Base-by-base conservation (phyloP, 2,888 invertebrate genomes). In the Aphidius colemani region DNA sequence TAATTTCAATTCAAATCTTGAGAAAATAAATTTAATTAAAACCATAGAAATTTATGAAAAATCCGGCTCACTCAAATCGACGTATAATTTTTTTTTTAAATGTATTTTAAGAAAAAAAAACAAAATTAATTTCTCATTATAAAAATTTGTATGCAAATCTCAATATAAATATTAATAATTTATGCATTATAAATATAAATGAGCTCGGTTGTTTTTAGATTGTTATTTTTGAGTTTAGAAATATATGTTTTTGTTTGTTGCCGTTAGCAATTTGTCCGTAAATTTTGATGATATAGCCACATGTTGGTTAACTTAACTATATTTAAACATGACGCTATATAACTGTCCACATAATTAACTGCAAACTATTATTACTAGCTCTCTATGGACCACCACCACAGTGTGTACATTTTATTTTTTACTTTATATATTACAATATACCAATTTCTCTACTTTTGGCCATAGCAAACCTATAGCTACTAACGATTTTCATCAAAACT, bases 11-110 rank as follows among this genome's bases (percentile, higher is more conserved):
- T 67, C 63, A 58, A 63, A 69, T 67, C 59, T 63, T 64, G 58
- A 41, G 11, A 70, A 75, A 75, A 71, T 75, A 30, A 69, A 70
- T 74, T 72, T 67, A 70, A 75, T 74, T 72, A 70, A 18, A 68
- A 70, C 74, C 70, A 69, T 70, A 18, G n/a, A n/a, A 69, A 70
- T 66, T 66, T 68, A 66, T 41, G 45, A 59, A 59, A 56, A 50
- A 58, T 69, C 7, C 2, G 44, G 44, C 59, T 64, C 46, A 63
- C 46, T 44, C n/a, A 30, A 30, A 30, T 3, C 30, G 5, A 30
- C 30, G 2, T 18, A 2, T 1, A 18, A 18, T 18, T 18, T 18
- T 2, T 18, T 18, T 13, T 13, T 2, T 13, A 13, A 13, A 13
- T 18, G 13, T 2, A 18, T 18, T 18, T 2, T 18, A 18, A 18